A percentile compares a stretch with the other conserved stretches of the same genome.
Evolutionary conservation across 2,888 invertebrate species (phyloP).

Genomic region (Molorchus minor): DNA sequence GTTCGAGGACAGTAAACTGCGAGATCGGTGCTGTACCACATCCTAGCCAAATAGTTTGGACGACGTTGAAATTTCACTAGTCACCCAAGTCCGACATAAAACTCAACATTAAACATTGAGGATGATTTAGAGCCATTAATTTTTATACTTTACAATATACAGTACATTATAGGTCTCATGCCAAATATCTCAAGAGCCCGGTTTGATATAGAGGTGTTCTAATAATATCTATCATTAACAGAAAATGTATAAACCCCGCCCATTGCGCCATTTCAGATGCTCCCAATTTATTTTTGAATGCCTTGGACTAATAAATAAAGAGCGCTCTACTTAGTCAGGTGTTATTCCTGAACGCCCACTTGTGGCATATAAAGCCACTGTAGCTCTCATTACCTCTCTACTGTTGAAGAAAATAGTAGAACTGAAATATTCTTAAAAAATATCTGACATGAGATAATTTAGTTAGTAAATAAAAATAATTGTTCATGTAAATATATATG

Average conservation of each 20-base stretch:
- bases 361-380: too few species aligned
- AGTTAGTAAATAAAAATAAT: conserved; percentile 22
- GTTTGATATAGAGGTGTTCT: too few species aligned
- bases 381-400: too few species aligned
- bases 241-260: too few species aligned
- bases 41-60: conserved; percentile 73
- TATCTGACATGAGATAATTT: conserved; percentile 14
- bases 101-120: conserved; percentile 12
- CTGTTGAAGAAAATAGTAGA: too few species aligned
- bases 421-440: too few species aligned
- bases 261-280: too few species aligned
- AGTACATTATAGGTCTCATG: conserved; percentile 16
- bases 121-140: conserved; percentile 23
- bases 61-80: conserved; percentile 69
- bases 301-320: too few species aligned
- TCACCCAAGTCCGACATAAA: conserved; percentile 14
- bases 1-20: conserved; percentile 77
- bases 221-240: too few species aligned
- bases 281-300: too few species aligned
- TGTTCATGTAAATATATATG: conserved; percentile 26
- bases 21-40: conserved; percentile 75
- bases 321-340: too few species aligned
- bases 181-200: background rate
- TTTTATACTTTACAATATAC: conserved; percentile 22
- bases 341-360: too few species aligned